phyloP scores from a whole-genome alignment of 2,113 vertebrate genomes.

The Fregetta grallaria region DNA sequence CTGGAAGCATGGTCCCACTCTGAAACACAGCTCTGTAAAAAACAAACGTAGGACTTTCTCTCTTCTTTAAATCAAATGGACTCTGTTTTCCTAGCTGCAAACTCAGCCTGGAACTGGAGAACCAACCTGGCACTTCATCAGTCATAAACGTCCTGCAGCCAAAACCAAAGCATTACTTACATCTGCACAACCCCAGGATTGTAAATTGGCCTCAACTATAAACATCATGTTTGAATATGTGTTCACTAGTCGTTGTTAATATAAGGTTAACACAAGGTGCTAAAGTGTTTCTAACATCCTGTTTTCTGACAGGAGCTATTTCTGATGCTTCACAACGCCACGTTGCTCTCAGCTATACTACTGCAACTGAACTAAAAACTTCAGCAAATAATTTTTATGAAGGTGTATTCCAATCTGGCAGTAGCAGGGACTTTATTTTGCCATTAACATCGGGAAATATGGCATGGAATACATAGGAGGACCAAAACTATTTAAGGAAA shows the following conservation, averaged over 20 bases:
- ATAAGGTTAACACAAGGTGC: neutral
- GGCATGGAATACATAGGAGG: neutral
- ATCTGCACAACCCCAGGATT: neutral
- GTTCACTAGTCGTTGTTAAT: neutral
- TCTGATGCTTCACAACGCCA: neutral
- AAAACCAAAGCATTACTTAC: neutral
- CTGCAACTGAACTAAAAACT: neutral
- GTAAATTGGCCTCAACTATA: neutral
- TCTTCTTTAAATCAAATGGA: neutral
- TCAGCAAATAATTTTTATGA: neutral
- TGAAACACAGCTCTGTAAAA: neutral
- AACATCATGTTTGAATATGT: neutral
- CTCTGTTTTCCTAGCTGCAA: neutral
- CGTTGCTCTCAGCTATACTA: neutral
- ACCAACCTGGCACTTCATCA: neutral
- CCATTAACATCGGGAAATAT: neutral
- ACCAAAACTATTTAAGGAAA: neutral
- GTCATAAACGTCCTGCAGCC: neutral
- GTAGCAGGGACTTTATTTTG: neutral
- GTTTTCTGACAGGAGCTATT: neutral
- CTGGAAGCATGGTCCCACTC: neutral
- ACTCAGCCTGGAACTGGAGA: neutral
- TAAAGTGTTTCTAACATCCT: neutral
- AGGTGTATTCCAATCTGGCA: neutral
- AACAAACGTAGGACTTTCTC: neutral